Base-by-base conservation (phyloP, 92 coral and sea anemone species). In the Umimayanthus chanpuru region DNA sequence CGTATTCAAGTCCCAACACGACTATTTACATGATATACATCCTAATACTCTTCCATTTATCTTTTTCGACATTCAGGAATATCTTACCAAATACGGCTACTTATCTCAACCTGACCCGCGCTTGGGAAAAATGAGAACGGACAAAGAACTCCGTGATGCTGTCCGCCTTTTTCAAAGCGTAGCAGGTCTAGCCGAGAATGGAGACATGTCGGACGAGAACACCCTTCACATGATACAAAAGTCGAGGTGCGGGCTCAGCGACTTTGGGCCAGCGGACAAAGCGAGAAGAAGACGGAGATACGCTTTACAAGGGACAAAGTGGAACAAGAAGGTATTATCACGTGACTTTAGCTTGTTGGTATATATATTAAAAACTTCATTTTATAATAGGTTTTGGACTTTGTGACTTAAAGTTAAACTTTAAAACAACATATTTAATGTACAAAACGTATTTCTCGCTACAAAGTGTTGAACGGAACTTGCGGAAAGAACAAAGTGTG, bases 181-280 rank as follows among this genome's bases (percentile, higher is more conserved):
- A 61, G 96, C 96, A 12, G 98, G 97, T 9, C 74, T 92, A 11
- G 65, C 91, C 9, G 98, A 86, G 75, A 95, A 96, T 11, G 98
- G 99, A 6, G 88, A 76, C 4, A 58, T 96, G 10, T 79, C 90
- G 6, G 94, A 96, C 44, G 94, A 93, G 12, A 88, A 82, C 4
- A 94, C 99, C 4, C 85, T 95, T 80, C 64, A 80, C 14, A 77
- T 93, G 86, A 94, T 95, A 65, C 92, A 93, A 2, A 81, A 72
- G 30, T 79, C 92, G 11, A 90, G 99, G 53, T 96, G 99, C 47
- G 98, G 96, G 20, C 61, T 96, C 86, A 86, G 96, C 38, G 99
- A 96, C 81, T 88, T 92, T 64, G 96, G 99, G 40, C 94, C 97
- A 10, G 86, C 98, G 10, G 99, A 96, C 81, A 90, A 78, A 8